Evolutionary conservation across 2,888 invertebrate genomes (phyloP), one percentile per base, ranked within the genome.

Genomic region (Crematogaster levior): DNA sequence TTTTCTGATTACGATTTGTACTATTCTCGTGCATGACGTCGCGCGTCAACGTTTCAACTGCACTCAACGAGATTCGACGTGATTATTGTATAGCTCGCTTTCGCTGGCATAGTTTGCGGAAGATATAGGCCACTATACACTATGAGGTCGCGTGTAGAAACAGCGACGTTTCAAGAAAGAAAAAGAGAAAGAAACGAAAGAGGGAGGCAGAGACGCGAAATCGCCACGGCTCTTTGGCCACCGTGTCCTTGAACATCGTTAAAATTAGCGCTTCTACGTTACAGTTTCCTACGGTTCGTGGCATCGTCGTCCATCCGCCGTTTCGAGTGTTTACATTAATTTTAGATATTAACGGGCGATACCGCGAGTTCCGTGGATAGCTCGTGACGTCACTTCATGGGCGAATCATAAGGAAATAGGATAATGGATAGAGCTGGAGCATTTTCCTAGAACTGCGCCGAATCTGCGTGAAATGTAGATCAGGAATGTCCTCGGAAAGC

Each of bases 11-110:
- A 65, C 65, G 87, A 83, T 90, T 85, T 77, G 85, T 86, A 91
- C 91, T 93, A 93, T 93, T 93, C 93, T 88, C 84, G 89, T 90
- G 87, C 82, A 84, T 93, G 92, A 92, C 91, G 90, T 56, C 37
- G 43, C 34, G 65, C 75, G 75, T 66, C 66, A 75, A 75, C 66
- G 43, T 46, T 82, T 79, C 82, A 86, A 92, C 84, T 88, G 86
- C 85, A 90, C 91, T 89, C 88, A 82, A 87, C 84, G 73, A 84
- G 81, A 91, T 89, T 87, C 75, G 89, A 88, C 90, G 88, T 85
- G 90, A 93, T 91, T 89, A 83, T 80, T 58, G 40, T 87, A 68
- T 66, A 85, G 88, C 85, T 86, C 81, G 85, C 24, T 88, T 87
- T 90, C 85, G 82, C 77, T 79, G 84, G 80, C 85, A 85, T 83